Percentiles rank a stretch among this genome's conserved stretches.
These are phyloP conservation scores for Pseudomyrmex pallidus DNA, from an alignment of 1,140 invertebrate species.

Conservation along the genomic window DNA sequence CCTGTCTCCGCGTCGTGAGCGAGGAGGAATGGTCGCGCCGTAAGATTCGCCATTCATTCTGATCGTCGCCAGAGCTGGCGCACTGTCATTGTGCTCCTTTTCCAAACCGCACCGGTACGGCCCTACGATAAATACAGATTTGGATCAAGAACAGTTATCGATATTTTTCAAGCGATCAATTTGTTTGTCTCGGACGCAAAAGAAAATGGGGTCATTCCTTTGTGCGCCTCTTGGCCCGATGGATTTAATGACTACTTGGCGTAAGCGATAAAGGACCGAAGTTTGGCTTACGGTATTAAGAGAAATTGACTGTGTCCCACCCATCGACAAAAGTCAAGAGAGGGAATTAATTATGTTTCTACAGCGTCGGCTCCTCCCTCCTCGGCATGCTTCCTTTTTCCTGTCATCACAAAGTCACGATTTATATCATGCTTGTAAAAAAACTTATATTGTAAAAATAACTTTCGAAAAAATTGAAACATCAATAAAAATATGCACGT, in stretches of 20 bases:
- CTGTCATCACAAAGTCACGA: constrained; percentile 34
- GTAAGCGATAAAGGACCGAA: constrained; percentile 51
- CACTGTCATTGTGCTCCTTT: constrained; percentile 56
- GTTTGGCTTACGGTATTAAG: constrained; percentile 59
- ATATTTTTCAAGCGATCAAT: constrained; percentile 50
- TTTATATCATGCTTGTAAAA: constrained; percentile 32
- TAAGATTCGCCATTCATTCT: constrained; percentile 77
- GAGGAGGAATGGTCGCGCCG: constrained; percentile 75
- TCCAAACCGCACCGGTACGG: not conserved
- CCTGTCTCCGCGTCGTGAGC: constrained; percentile 48
- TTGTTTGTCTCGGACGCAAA: constrained; percentile 36
- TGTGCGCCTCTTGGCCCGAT: constrained; percentile 30
- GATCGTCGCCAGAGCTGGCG: constrained; percentile 77
- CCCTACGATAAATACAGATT: constrained; percentile 47
- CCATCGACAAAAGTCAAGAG: constrained; percentile 60
- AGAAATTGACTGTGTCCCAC: constrained; percentile 61
- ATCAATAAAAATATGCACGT: not conserved
- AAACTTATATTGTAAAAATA: not conserved
- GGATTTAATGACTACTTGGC: constrained; percentile 51
- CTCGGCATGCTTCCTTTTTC: constrained; percentile 29
- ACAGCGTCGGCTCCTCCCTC: constrained; percentile 44
- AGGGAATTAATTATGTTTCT: constrained; percentile 59
- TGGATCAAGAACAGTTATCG: constrained; percentile 44
- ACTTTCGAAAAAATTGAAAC: not conserved
- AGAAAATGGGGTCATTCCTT: constrained; percentile 40